Percentiles rank a stretch among this genome's conserved stretches.
These are phyloP conservation scores for Cepaea nemoralis DNA, from an alignment of 1,140 invertebrate genomes.

Conservation along the genomic window DNA sequence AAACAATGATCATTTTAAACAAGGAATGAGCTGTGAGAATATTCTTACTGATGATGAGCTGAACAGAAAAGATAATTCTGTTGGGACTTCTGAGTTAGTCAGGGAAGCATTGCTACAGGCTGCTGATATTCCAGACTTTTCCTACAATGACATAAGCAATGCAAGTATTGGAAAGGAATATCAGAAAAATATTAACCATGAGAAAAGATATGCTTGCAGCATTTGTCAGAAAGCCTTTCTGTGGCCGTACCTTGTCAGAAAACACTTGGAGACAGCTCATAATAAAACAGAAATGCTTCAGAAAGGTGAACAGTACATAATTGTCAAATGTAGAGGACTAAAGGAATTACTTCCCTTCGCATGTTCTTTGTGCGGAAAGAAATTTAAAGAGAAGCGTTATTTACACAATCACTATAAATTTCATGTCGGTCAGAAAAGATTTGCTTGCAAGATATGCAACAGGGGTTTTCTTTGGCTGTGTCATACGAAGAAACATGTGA, in stretches of 20 bases:
- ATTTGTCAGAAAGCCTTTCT: background rate
- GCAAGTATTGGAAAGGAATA: background rate
- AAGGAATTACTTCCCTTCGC: background rate
- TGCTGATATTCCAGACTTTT: background rate
- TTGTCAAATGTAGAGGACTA: background rate
- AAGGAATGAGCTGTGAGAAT: background rate
- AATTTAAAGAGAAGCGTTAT: background rate
- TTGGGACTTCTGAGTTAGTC: background rate
- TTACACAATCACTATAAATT: constrained; percentile 3
- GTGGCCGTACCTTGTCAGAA: background rate
- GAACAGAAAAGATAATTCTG: background rate
- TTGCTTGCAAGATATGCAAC: background rate
- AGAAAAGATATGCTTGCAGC: constrained; percentile 3
- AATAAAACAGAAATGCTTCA: background rate
- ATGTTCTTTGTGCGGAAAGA: background rate
- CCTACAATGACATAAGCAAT: background rate
- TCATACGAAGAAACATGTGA: constrained; percentile 1
- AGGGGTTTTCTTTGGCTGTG: background rate
- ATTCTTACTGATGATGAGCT: background rate
- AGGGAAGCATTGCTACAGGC: background rate
- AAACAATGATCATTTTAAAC: background rate
- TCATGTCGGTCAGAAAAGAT: background rate
- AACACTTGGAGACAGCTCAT: background rate
- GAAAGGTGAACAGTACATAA: background rate
- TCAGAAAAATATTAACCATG: background rate